Conservation (phyloP, 1,140 invertebrate species). For the Magallana gigas region DNA sequence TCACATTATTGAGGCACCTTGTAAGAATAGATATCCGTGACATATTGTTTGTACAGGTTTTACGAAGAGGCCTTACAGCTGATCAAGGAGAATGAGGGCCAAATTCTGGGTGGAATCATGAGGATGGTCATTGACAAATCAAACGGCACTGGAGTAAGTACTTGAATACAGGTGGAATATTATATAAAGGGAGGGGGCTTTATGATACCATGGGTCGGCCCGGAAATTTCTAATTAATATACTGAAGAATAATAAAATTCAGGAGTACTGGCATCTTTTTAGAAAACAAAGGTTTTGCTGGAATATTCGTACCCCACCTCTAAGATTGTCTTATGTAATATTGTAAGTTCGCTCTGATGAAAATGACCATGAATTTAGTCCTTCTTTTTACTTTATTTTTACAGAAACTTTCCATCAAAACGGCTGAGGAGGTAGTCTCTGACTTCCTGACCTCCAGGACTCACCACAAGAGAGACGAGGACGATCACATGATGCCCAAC, state of each 20-base stretch:
- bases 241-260: background rate
- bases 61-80: background rate
- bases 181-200: background rate
- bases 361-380: background rate
- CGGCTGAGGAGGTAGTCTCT: background rate
- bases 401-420: background rate
- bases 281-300: no score
- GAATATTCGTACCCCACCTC: background rate
- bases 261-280: no score
- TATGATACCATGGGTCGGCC: background rate
- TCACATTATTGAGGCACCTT: background rate
- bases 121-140: background rate
- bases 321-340: background rate
- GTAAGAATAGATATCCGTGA: no score
- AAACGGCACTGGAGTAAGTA: conserved; percentile 15
- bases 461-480: conserved; percentile 27
- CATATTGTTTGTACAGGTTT: background rate
- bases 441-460: background rate
- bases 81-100: background rate
- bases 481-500: conserved; percentile 46
- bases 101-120: background rate
- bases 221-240: background rate
- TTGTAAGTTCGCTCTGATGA: background rate
- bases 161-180: background rate
- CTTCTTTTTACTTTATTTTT: background rate